These are phyloP conservation scores for Rallus limicola DNA, from an alignment of 2,113 vertebrate species.

Conservation along the genomic window DNA sequence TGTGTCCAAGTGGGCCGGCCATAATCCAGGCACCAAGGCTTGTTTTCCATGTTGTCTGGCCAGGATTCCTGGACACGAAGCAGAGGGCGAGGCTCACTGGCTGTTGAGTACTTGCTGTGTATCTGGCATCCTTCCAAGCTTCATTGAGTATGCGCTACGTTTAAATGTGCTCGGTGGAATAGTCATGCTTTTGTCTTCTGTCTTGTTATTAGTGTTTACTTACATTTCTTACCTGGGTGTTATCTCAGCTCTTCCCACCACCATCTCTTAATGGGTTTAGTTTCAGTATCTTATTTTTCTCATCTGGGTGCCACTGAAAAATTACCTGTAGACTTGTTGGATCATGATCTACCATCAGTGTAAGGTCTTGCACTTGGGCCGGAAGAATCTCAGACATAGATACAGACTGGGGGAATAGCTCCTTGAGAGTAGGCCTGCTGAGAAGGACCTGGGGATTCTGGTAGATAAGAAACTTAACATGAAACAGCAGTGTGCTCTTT, in stretches of 20 bases:
- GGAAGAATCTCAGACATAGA: too few species aligned
- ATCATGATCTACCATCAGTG: neutral
- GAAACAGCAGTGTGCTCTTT: too few species aligned
- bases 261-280: neutral
- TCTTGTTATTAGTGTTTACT: neutral
- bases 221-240: neutral
- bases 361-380: too few species aligned
- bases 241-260: neutral
- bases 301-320: neutral
- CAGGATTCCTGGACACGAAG: neutral
- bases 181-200: neutral
- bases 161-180: neutral
- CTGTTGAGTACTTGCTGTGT: neutral
- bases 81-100: neutral
- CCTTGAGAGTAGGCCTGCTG: too few species aligned
- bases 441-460: too few species aligned
- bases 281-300: neutral
- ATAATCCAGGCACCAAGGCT: neutral
- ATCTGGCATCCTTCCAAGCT: neutral
- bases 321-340: neutral
- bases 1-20: neutral
- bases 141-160: neutral
- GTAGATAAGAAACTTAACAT: too few species aligned
- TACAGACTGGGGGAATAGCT: too few species aligned
- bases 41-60: neutral